Conservation (phyloP, 37 sponge, comb jelly and placozoan species). For the Crambe crambe region DNA sequence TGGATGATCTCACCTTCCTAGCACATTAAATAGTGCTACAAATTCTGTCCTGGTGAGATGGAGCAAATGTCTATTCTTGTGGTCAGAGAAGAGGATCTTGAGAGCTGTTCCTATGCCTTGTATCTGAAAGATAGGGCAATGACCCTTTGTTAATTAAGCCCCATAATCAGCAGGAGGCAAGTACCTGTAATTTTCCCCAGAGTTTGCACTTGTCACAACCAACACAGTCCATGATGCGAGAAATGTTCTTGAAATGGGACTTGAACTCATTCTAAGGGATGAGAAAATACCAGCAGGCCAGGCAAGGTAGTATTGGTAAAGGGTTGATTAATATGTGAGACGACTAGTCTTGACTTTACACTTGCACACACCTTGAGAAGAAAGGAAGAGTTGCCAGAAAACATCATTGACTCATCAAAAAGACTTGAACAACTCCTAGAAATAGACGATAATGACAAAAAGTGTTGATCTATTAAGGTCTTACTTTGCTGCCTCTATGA, state of each 20-base stretch:
- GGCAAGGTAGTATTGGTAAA: background rate
- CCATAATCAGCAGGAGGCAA: background rate
- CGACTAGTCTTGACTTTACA: too few species aligned
- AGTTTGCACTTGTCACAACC: constrained; percentile 95
- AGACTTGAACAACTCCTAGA: constrained; percentile 73
- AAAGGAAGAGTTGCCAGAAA: constrained; percentile 65
- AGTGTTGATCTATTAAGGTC: background rate
- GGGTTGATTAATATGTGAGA: background rate
- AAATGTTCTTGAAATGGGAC: constrained; percentile 91
- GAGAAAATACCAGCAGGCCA: background rate
- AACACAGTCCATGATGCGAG: constrained; percentile 99
- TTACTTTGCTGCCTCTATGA: constrained; percentile 75
- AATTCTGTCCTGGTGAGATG: constrained; percentile 73
- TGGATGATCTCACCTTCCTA: constrained; percentile 67
- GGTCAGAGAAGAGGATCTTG: constrained; percentile 86
- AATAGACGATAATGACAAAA: background rate
- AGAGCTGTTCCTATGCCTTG: constrained; percentile 92
- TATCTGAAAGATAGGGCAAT: constrained; percentile 32
- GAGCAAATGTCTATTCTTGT: constrained; percentile 2
- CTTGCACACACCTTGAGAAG: constrained; percentile 62
- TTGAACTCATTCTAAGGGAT: constrained; percentile 73
- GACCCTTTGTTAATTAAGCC: background rate
- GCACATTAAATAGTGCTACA: constrained; percentile 91
- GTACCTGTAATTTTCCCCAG: constrained; percentile 97
- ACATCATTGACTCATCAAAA: constrained; percentile 93